Base-by-base conservation (phyloP, 2,888 invertebrate species). In the Smittia aterrima region DNA sequence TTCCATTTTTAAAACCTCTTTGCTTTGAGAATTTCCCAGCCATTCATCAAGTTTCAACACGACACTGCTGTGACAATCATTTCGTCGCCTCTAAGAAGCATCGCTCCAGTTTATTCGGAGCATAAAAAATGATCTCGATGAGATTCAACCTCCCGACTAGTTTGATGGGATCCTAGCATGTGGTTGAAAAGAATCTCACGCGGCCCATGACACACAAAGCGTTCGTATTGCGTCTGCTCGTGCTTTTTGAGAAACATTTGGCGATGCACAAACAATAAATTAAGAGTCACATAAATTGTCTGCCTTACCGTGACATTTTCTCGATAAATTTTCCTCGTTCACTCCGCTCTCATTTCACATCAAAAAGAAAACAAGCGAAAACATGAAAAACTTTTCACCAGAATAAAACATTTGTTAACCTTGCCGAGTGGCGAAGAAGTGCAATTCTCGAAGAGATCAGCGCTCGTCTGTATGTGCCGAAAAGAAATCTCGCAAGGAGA, bases 181-280 rank as follows among this genome's bases (percentile, higher is more conserved):
- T 58, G 58, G 58, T 58, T 58, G 58, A 47, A 58, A 58, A n/a
- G 58, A 24, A 58, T 11, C 20, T 22, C 13, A 58, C 24, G 24
- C 58, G 47, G 47, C 24, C 24, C 11, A 58, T 58, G 58, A 58
- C 58, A 58, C 58, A 58, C 58, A 47, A 47, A 58, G 58, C 20
- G 24, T n/a, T n/a, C n/a, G n/a, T 47, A 47, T 18, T 13, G 47
- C 47, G 47, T n/a, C 11, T 11, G n/a, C 47, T 47, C 16, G 11
- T 47, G 47, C 11, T n/a, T 47, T 47, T 47, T n/a, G 11, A 47
- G 16, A n/a, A 68, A 71, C 54, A 71, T 71, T 71, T 71, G 54
- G 54, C 68, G 68, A 41, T 68, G 68, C 70, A 71, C 27, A 71
- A 22, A 71, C 25, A 32, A 71, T 71, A 71, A 71, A 71, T 71